Conservation (phyloP, 2,888 invertebrate genomes). For the Bellardia pandia region DNA sequence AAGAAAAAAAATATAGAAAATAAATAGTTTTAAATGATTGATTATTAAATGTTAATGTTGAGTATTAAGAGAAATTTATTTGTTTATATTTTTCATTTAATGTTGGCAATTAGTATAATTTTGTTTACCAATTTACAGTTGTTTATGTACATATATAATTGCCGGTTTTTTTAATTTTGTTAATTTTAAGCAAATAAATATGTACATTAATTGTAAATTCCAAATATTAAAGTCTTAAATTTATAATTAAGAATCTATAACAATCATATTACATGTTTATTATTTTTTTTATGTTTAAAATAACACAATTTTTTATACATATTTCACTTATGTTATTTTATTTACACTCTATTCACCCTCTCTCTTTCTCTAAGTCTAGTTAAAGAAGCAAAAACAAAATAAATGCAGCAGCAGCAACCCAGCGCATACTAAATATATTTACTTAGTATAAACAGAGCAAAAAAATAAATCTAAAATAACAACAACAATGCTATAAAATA, state of each 20-base stretch:
- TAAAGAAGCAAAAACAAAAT: conserved; percentile 6
- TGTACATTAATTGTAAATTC: too few relatives aligned
- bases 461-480: background rate
- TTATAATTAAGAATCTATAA: too few relatives aligned
- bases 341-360: too few relatives aligned
- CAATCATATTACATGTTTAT: too few relatives aligned
- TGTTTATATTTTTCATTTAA: background rate
- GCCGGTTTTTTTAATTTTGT: background rate
- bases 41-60: too few relatives aligned
- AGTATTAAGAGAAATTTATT: background rate
- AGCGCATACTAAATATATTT: background rate
- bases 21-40: too few relatives aligned
- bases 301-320: too few relatives aligned
- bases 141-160: background rate
- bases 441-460: conserved; percentile 2
- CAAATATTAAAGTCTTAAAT: too few relatives aligned
- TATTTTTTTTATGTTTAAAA: too few relatives aligned
- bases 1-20: too few relatives aligned
- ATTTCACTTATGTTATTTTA: too few relatives aligned
- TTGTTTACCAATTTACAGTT: background rate
- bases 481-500: conserved; percentile 20
- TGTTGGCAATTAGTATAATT: too few relatives aligned
- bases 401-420: background rate
- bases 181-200: background rate
- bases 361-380: background rate